Conservation (phyloP, 2,113 vertebrate genomes). For the Paraplagusia blochii region DNA sequence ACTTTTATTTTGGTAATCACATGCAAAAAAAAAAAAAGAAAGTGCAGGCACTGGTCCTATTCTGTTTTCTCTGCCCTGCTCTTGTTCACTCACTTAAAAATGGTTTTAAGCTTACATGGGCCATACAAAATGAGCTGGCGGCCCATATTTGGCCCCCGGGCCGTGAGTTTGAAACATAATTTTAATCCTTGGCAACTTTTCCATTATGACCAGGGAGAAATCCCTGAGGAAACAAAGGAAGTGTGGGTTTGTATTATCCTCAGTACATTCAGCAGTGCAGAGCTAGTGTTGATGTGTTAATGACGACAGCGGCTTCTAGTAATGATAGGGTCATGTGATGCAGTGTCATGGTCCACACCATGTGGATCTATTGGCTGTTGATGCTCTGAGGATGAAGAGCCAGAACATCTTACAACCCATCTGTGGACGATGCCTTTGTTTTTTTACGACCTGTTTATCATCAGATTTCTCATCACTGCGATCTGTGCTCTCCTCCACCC, state of each 20-base stretch:
- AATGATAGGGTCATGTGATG: constrained; percentile 55
- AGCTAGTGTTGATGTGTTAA: constrained; percentile 41
- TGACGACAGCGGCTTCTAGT: constrained; percentile 27
- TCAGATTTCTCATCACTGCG: no score
- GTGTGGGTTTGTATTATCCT: neutral
- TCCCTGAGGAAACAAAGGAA: constrained; percentile 7
- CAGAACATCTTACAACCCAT: neutral
- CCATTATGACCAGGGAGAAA: constrained; percentile 2
- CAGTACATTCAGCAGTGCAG: constrained; percentile 33
- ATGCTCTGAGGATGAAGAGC: constrained; percentile 19
- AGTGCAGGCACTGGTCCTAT: neutral
- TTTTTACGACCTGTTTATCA: no score
- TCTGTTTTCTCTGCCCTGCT: neutral
- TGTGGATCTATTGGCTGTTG: constrained; percentile 5
- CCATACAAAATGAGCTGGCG: no score
- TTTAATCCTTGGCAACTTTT: no score
- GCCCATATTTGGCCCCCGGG: no score
- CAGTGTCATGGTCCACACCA: constrained; percentile 10
- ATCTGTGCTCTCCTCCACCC: neutral
- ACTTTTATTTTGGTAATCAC: no score
- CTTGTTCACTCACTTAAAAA: no score
- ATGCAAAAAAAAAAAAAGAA: no score
- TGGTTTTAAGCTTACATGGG: no score
- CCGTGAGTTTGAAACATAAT: no score
- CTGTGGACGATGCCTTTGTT: no score